Conservation (phyloP, 2,888 invertebrate genomes). For the Netelia virgata region DNA sequence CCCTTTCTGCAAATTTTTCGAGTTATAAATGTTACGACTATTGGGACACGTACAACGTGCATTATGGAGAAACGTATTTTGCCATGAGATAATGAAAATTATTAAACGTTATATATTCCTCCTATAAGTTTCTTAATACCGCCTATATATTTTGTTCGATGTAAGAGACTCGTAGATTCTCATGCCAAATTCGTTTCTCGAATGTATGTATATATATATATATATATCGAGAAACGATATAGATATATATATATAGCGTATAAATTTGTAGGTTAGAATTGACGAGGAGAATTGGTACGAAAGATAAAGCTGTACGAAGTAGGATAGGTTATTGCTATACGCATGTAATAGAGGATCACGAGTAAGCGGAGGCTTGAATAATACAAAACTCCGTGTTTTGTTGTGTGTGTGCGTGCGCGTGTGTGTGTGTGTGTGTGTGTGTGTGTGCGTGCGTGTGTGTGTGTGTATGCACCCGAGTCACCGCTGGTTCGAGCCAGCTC, state of each 20-base stretch:
- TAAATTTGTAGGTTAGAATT: constrained; percentile 10
- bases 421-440: constrained; percentile 4
- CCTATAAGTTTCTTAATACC: no score
- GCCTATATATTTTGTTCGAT: no score
- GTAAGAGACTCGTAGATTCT: no score
- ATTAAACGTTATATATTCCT: no score
- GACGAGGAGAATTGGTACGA: constrained; percentile 29
- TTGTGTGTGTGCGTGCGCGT: constrained; percentile 22
- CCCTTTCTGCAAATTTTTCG: background rate
- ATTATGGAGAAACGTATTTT: background rate
- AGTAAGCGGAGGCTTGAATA: constrained; percentile 10
- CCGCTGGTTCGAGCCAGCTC: constrained; percentile 22
- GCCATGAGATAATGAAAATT: background rate
- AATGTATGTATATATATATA: no score
- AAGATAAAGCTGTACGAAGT: background rate
- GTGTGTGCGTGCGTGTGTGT: constrained; percentile 27
- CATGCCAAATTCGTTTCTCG: background rate
- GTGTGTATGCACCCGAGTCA: background rate
- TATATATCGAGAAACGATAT: no score
- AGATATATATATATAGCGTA: no score
- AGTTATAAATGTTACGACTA: background rate
- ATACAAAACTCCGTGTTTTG: background rate
- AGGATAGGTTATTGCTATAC: background rate
- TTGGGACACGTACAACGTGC: background rate
- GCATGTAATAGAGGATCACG: constrained; percentile 5